Evolutionary conservation across 1,140 invertebrate genomes (phyloP).

Genomic region (Tetranychus urticae): DNA sequence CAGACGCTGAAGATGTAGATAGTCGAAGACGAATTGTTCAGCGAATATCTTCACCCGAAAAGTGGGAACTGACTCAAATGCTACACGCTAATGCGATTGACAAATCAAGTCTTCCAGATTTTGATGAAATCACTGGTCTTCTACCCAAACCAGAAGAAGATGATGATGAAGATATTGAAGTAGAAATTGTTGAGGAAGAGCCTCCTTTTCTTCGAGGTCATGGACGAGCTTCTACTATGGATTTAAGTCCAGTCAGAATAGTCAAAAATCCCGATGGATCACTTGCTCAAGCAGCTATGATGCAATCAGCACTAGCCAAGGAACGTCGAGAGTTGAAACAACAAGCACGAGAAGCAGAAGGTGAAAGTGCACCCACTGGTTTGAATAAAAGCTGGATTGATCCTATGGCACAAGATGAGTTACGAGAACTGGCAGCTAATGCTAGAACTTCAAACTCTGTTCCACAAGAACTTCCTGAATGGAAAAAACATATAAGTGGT

Average conservation of each 20-base stretch:
- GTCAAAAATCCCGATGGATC: slow-evolving; percentile 99
- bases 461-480: slow-evolving; percentile 80
- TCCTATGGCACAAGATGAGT: slow-evolving; percentile 43
- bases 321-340: slow-evolving; percentile 82
- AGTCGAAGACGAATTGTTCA: slow-evolving; percentile 50
- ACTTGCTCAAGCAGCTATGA: slow-evolving; percentile 91
- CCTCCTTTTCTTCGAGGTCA: slow-evolving; percentile 78
- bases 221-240: slow-evolving; percentile 50
- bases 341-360: slow-evolving; percentile 68
- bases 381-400: slow-evolving; percentile 86
- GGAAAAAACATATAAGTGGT: slow-evolving; percentile 95
- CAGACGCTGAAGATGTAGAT: slow-evolving; percentile 39
- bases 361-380: slow-evolving; percentile 54
- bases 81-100: slow-evolving; percentile 57
- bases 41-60: slow-evolving; percentile 82
- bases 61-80: slow-evolving; percentile 46
- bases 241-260: slow-evolving; percentile 81
- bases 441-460: slow-evolving; percentile 50
- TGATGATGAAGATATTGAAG: slow-evolving; percentile 92
- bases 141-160: slow-evolving; percentile 57
- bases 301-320: slow-evolving; percentile 93
- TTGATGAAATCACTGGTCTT: slow-evolving; percentile 66
- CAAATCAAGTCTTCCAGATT: slow-evolving; percentile 67
- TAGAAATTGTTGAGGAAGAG: slow-evolving; percentile 95
- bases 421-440: slow-evolving; percentile 40